phyloP scores from a whole-genome alignment of 2,113 vertebrate genomes.

The Theristicus caerulescens region DNA sequence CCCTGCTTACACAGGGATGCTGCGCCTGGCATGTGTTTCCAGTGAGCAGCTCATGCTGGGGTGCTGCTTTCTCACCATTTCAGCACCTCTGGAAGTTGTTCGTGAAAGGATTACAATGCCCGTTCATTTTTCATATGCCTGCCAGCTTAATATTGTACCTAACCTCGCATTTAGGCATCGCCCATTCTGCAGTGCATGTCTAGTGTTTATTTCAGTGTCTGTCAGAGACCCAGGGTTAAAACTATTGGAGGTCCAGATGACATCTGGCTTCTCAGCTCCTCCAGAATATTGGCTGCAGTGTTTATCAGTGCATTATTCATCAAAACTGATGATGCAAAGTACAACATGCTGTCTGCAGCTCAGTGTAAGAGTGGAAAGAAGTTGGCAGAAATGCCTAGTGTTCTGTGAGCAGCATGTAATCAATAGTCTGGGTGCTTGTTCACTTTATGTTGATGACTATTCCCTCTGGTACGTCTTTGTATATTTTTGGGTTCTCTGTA shows the following conservation, averaged over 20 bases:
- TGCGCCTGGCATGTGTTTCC: background rate
- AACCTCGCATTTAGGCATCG: slow-evolving; percentile 34
- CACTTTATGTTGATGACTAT: slow-evolving; percentile 81
- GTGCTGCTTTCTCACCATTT: background rate
- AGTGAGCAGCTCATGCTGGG: background rate
- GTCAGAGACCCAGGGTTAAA: slow-evolving; percentile 80
- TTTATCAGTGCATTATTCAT: slow-evolving; percentile 86
- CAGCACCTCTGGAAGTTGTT: background rate
- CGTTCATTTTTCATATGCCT: slow-evolving; percentile 17
- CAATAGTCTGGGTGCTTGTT: slow-evolving; percentile 83
- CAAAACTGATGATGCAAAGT: slow-evolving; percentile 85
- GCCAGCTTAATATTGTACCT: background rate
- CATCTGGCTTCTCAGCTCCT: slow-evolving; percentile 82
- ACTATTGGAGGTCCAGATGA: slow-evolving; percentile 81
- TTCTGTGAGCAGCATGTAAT: slow-evolving; percentile 82
- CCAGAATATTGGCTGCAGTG: slow-evolving; percentile 80
- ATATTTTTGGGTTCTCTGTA: slow-evolving; percentile 82
- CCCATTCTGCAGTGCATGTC: slow-evolving; percentile 2
- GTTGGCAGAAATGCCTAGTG: slow-evolving; percentile 81
- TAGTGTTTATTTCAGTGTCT: slow-evolving; percentile 65
- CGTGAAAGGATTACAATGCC: background rate
- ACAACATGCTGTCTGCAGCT: slow-evolving; percentile 82
- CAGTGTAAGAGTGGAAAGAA: slow-evolving; percentile 72
- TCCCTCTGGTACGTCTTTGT: slow-evolving; percentile 80
- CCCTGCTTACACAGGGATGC: background rate